Percentiles rank a stretch among this genome's conserved stretches.
Evolutionary conservation across 2,113 vertebrate genomes (phyloP).

Genomic region (Pipra filicauda): DNA sequence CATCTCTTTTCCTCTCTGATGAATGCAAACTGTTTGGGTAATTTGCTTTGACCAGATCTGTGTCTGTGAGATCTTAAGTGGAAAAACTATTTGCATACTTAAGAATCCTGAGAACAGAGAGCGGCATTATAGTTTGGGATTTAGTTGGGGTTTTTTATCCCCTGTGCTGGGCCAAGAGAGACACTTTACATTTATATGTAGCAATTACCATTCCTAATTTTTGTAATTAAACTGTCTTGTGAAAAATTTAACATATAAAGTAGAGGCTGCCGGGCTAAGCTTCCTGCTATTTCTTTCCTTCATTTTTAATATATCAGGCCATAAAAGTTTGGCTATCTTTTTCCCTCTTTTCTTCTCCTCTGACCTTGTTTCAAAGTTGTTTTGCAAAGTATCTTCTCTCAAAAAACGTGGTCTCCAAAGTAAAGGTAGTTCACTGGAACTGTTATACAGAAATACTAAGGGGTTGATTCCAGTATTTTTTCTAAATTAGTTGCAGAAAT

Average conservation of each 20-base stretch:
- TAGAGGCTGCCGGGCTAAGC: not conserved
- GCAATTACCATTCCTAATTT: conserved; percentile 53
- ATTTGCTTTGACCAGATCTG: conserved; percentile 68
- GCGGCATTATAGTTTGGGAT: conserved; percentile 44
- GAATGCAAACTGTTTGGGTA: conserved; percentile 64
- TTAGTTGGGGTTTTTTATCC: conserved; percentile 31
- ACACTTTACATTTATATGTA: conserved; percentile 49
- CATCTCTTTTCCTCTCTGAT: conserved; percentile 60
- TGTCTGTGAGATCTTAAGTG: conserved; percentile 66
- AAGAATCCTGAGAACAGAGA: conserved; percentile 58
- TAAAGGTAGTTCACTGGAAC: not conserved
- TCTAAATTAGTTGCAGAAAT: not conserved
- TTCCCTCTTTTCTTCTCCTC: not conserved
- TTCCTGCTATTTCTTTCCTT: not conserved
- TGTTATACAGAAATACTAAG: not conserved
- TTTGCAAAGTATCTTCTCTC: not conserved
- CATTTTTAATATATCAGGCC: not conserved
- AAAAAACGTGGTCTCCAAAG: not conserved
- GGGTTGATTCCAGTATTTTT: not conserved
- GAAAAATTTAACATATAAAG: conserved; percentile 18
- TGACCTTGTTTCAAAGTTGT: not conserved
- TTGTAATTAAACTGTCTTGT: conserved; percentile 33
- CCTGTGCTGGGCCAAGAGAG: conserved; percentile 20
- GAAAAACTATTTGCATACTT: conserved; percentile 73
- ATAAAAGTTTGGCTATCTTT: not conserved